Base-by-base conservation (phyloP, 2,113 vertebrate genomes). In the Channa argus region DNA sequence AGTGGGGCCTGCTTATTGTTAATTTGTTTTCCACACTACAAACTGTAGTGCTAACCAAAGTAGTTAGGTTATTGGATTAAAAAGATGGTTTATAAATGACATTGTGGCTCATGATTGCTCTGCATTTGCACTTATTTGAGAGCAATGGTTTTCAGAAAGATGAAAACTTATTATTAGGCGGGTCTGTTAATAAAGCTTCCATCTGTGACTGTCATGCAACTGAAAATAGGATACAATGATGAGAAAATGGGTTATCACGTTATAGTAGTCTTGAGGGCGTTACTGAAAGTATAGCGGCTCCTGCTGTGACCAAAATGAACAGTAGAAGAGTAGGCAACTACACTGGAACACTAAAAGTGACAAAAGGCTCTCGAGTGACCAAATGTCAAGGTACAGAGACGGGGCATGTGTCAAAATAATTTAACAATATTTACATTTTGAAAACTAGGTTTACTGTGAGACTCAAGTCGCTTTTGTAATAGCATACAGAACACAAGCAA, bases 221-320 rank as follows among this genome's bases (percentile, higher is more conserved):
- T 3, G 5, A 52, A 59, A 66, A 39, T 11, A 50, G 14, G 43
- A 37, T 15, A 61, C 24, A 36, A 38, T 6, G 8, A 34, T 47
- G 61, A 53, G 62, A 66, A 11, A 56, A 47, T 3, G 6, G 45
- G 36, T 7, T 37, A 37, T 47, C 36, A 60, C 13, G 14, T 43
- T 56, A 4, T 36, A 39, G n/a, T 33, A 67, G 3, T 62, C 6
- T 43, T 38, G 36, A 54, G 10, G 43, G 62, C 56, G 53, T 49
- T 72, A 77, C 24, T 69, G 43, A 66, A 62, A 66, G 37, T 3
- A 15, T 0, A 59, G 60, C 55, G 76, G 64, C 51, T 49, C n/a
- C 6, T 24, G 59, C 77, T 67, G 66, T 13, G 52, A 64, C 43
- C 36, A 41, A 5, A 47, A 52, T 37, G 3, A 13, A 37, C 41